These are phyloP conservation scores for Turnix velox DNA, from an alignment of 2,113 vertebrate species.

Conservation along the genomic window DNA sequence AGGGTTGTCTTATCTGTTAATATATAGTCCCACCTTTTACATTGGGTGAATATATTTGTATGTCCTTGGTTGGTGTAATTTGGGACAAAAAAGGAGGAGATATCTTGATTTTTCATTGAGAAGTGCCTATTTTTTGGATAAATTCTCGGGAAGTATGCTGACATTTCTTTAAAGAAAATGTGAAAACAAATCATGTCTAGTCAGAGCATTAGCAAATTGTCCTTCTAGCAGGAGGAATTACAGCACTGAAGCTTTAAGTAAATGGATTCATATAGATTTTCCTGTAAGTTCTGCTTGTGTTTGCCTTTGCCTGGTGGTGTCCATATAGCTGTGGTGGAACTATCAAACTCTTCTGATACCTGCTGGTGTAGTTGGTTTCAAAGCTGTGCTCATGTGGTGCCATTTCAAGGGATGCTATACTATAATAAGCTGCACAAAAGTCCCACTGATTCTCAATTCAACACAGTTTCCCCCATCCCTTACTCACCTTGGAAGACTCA, in stretches of 20 bases:
- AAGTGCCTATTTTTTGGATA: neutral
- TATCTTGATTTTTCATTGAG: constrained; percentile 19
- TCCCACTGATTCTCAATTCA: neutral
- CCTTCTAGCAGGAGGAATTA: neutral
- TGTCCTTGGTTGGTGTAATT: neutral
- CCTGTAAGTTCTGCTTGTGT: neutral
- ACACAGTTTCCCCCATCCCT: neutral
- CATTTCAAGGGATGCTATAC: neutral
- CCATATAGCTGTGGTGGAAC: neutral
- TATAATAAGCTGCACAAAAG: neutral
- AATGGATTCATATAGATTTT: neutral
- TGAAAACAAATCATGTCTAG: neutral
- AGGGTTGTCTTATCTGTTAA: constrained; percentile 62
- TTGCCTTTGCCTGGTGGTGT: neutral
- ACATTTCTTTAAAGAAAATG: neutral
- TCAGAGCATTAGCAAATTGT: neutral
- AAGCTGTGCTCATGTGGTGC: neutral
- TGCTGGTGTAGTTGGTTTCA: neutral
- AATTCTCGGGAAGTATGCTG: neutral
- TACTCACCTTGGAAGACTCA: neutral
- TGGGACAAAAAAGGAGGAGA: constrained; percentile 7
- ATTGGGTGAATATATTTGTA: neutral
- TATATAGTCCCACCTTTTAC: constrained; percentile 30
- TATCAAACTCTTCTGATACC: neutral
- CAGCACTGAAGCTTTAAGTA: neutral